These are phyloP conservation scores for Charina bottae DNA, from an alignment of 2,113 vertebrate species.

Conservation along the genomic window DNA sequence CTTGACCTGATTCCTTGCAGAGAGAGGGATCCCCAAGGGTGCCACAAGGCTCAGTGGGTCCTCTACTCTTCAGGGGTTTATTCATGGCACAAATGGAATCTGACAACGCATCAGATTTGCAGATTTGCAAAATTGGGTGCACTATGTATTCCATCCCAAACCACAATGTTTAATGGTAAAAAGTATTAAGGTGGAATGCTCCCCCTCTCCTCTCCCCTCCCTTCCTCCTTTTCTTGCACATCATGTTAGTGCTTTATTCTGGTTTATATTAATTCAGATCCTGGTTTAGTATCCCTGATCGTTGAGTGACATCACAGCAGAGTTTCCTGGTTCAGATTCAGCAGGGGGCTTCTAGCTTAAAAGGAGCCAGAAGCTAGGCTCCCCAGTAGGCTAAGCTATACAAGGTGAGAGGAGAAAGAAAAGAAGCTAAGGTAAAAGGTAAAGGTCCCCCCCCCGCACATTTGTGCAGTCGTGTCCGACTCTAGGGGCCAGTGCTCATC, in stretches of 20 bases:
- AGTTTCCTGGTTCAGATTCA: not conserved
- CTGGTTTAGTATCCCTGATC: not conserved
- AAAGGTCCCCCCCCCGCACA: too few species aligned
- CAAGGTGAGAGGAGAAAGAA: not conserved
- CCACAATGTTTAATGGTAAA: not conserved
- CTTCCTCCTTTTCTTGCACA: not conserved
- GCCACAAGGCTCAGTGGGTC: not conserved
- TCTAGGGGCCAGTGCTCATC: too few species aligned
- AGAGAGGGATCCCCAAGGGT: not conserved
- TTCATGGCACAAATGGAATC: not conserved
- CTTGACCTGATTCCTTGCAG: not conserved
- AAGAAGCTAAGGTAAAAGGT: not conserved
- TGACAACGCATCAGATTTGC: not conserved
- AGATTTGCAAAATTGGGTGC: not conserved
- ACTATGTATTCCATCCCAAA: not conserved
- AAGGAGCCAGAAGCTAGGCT: not conserved
- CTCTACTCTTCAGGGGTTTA: not conserved
- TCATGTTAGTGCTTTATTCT: not conserved
- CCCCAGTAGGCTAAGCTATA: not conserved
- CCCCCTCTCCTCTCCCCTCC: not conserved
- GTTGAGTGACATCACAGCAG: not conserved
- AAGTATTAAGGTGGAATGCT: not conserved
- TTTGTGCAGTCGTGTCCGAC: too few species aligned
- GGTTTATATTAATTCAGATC: not conserved
- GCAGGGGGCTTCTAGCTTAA: not conserved